Base-by-base conservation (phyloP, 37 sponge, comb jelly and placozoan genomes). In the Bolinopsis microptera region DNA sequence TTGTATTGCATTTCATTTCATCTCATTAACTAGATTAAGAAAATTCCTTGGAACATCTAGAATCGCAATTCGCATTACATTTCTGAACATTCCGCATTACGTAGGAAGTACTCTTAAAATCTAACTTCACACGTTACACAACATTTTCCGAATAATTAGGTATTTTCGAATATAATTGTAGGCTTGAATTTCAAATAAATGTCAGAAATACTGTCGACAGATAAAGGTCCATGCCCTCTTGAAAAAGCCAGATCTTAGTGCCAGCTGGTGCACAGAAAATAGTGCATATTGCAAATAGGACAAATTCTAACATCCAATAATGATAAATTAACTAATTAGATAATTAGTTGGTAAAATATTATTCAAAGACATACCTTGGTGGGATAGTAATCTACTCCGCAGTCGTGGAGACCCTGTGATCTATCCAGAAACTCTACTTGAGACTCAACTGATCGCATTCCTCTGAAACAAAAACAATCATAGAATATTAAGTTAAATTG, bases 291-390 rank as follows among this genome's bases (percentile, higher is more conserved):
- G 13, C 61, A 13, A n/a, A n/a, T n/a, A n/a, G n/a, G n/a, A n/a
- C n/a, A n/a, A n/a, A n/a, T n/a, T n/a, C n/a, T n/a, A n/a, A n/a
- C n/a, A n/a, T n/a, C n/a, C n/a, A n/a, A n/a, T n/a, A n/a, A n/a
- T n/a, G n/a, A n/a, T n/a, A n/a, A n/a, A n/a, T n/a, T n/a, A n/a
- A n/a, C n/a, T n/a, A n/a, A n/a, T n/a, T n/a, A n/a, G n/a, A n/a
- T n/a, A n/a, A n/a, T n/a, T n/a, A n/a, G n/a, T n/a, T n/a, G n/a
- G n/a, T n/a, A n/a, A n/a, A n/a, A n/a, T n/a, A n/a, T n/a, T n/a
- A n/a, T n/a, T n/a, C n/a, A n/a, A n/a, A n/a, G n/a, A n/a, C 5
- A 48, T 70, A 80, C 82, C 82, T 80, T 80, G 32, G 82, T 80
- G 37, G 82, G 38, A 34, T 80, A 80, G 82, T 80, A 80, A 30